Conservation (phyloP, 1,140 invertebrate genomes). For the Gonioctena quinquepunctata region DNA sequence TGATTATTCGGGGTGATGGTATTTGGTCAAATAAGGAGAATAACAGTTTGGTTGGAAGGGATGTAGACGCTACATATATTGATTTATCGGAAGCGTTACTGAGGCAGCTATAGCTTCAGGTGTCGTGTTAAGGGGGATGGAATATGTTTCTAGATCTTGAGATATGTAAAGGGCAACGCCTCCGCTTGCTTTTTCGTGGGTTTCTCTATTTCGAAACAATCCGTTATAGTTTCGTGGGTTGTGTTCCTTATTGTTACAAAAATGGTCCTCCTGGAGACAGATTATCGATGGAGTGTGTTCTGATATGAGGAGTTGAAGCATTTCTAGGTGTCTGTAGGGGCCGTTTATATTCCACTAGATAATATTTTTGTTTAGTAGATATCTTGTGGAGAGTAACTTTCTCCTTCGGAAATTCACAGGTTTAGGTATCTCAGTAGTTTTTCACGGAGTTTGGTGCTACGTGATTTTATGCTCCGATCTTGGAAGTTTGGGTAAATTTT, state of each 20-base stretch:
- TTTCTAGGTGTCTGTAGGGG: neutral
- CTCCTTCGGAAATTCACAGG: too few relatives aligned
- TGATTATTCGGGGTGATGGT: neutral
- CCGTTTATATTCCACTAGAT: neutral
- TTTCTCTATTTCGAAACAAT: neutral
- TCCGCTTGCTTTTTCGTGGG: neutral
- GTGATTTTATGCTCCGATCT: neutral
- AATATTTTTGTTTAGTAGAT: neutral
- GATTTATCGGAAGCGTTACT: neutral
- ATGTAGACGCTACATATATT: neutral
- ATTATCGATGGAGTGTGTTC: neutral
- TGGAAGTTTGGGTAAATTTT: neutral
- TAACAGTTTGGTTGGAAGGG: neutral
- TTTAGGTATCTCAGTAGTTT: too few relatives aligned
- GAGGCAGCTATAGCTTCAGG: neutral
- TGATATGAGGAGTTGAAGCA: neutral
- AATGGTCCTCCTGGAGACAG: neutral
- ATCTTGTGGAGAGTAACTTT: too few relatives aligned
- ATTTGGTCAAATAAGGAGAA: neutral
- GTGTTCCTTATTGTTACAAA: neutral
- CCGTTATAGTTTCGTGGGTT: neutral
- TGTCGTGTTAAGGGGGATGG: neutral
- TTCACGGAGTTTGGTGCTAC: neutral
- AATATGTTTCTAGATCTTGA: neutral
- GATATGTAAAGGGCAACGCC: neutral